Evolutionary conservation across 2,113 vertebrate species (phyloP), one percentile per base, ranked within the genome.

Genomic region (Cephalopholis sonnerati): DNA sequence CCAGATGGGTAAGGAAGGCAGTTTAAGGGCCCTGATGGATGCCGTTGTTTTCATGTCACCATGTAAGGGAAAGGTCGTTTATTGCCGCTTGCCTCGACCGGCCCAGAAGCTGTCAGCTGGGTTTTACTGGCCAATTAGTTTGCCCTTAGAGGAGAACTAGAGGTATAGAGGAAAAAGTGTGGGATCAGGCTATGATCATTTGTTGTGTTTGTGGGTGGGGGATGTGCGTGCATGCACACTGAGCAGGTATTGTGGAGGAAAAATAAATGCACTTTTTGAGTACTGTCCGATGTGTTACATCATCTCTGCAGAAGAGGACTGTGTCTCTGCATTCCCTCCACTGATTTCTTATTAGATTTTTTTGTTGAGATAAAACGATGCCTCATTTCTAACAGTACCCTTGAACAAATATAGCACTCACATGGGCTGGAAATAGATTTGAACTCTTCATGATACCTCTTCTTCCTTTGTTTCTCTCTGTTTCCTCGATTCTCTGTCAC

Each of bases 101-200:
- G 77, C 79, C 71, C 76, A 78, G 86, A 80, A 77, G 77, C 82
- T 92, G 91, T 90, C 85, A 69, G 72, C 58, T 62, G 61, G 75
- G 74, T 87, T 91, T 88, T 90, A 88, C 79, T 66, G 69, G 74
- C 80, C 87, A 85, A 91, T 91, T 92, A 90, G 84, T 91, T 86
- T 91, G 46, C 81, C 66, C 62, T 66, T 71, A 59, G 79, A 79
- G 55, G 36, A 82, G 61, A 73, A 74, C 44, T 73, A 54, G 53
- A 79, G 84, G 53, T 69, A 76, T 59, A 2, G 70, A 63, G 36
- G 16, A 9, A 44, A 79, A 70, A 65, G 22, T 72, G 72, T 41
- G 9, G 32, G 27, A 81, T 63, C 73, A 18, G 65, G 68, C 72
- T 85, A 54, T 77, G 76, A 44, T 83, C 62, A 75, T 87, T 82